Conservation (phyloP, 2,888 invertebrate species). For the Herminia tarsipennalis region DNA sequence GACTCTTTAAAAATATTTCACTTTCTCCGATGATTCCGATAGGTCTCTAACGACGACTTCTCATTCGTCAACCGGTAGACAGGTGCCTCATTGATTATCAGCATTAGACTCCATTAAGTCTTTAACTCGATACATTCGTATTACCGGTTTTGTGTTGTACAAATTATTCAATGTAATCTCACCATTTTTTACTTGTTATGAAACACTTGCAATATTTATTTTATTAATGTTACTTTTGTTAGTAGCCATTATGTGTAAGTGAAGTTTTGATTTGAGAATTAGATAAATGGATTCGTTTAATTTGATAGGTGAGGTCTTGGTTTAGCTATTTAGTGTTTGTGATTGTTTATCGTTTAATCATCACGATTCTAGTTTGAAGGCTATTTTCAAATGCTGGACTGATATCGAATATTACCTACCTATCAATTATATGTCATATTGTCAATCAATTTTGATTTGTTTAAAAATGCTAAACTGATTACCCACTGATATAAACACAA, state of each 20-base stretch:
- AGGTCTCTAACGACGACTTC: conserved; percentile 61
- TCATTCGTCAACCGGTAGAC: conserved; percentile 76
- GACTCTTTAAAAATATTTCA: conserved; percentile 55
- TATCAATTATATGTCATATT: too few relatives aligned
- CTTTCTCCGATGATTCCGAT: conserved; percentile 78
- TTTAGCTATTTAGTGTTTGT: neutral
- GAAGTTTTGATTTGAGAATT: conserved; percentile 1
- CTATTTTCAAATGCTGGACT: too few relatives aligned
- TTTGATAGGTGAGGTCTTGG: neutral
- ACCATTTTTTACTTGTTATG: conserved; percentile 53
- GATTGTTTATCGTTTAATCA: neutral
- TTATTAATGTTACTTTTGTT: conserved; percentile 29
- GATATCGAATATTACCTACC: too few relatives aligned
- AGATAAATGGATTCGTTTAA: conserved; percentile 4
- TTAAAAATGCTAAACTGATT: too few relatives aligned
- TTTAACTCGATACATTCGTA: conserved; percentile 77
- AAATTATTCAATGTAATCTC: conserved; percentile 69
- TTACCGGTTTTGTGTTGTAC: conserved; percentile 62
- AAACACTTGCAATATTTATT: conserved; percentile 44
- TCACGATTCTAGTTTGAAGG: neutral
- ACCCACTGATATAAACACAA: too few relatives aligned
- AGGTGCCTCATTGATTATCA: conserved; percentile 75
- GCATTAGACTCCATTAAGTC: conserved; percentile 73
- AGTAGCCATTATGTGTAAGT: conserved; percentile 14
- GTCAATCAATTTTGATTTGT: too few relatives aligned